phyloP scores from a whole-genome alignment of 2,888 invertebrate species.

The Polietes domitor region DNA sequence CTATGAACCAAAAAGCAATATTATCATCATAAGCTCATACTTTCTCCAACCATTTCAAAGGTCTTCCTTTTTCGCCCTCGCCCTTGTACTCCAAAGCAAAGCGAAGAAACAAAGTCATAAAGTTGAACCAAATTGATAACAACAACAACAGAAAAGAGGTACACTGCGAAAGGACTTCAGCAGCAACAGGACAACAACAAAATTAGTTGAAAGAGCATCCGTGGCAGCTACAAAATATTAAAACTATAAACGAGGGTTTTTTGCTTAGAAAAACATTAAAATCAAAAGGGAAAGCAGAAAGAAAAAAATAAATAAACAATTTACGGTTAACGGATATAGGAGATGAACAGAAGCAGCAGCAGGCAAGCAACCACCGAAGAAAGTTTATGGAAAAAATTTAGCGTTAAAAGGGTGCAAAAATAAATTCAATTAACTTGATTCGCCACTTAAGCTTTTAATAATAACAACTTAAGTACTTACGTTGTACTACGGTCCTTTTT shows the following conservation, averaged over 20 bases:
- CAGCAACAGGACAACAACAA: slow-evolving; percentile 22
- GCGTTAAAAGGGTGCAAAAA: slow-evolving; percentile 67
- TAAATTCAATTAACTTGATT: slow-evolving; percentile 71
- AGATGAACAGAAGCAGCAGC: slow-evolving; percentile 4
- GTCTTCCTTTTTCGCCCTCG: background rate
- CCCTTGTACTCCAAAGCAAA: slow-evolving; percentile 22
- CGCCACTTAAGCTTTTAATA: slow-evolving; percentile 71
- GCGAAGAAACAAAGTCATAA: slow-evolving; percentile 19
- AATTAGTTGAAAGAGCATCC: slow-evolving; percentile 41
- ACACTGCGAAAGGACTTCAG: background rate
- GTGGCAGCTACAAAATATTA: slow-evolving; percentile 39
- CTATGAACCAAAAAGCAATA: slow-evolving; percentile 30
- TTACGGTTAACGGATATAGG: slow-evolving; percentile 37
- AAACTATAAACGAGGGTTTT: slow-evolving; percentile 36
- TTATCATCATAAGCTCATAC: background rate
- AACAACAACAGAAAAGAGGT: background rate
- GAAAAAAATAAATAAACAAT: slow-evolving; percentile 57
- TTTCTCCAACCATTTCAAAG: background rate
- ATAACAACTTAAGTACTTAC: slow-evolving; percentile 70
- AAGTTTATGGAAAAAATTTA: slow-evolving; percentile 41
- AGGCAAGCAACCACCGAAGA: slow-evolving; percentile 10
- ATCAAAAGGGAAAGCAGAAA: slow-evolving; percentile 40
- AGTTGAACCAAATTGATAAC: background rate
- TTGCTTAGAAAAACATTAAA: slow-evolving; percentile 59
- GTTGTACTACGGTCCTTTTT: slow-evolving; percentile 47